Percentiles rank a stretch among this genome's conserved stretches.
Evolutionary conservation across 1,140 invertebrate species (phyloP).

Genomic region (Drosophila pectinifera): DNA sequence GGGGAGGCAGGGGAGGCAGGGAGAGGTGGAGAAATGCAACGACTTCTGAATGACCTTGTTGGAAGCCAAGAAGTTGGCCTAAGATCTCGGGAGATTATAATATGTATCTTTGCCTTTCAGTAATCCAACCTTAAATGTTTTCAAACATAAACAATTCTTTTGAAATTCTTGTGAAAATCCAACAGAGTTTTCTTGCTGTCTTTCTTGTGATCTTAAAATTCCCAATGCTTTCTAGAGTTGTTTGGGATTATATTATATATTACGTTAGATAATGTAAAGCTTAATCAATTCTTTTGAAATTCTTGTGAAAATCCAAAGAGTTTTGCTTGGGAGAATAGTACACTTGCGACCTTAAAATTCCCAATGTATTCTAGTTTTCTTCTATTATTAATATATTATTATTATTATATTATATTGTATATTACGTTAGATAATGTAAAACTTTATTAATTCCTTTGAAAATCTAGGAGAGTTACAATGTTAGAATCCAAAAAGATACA

Average conservation of each 20-base stretch:
- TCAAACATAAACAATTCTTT: not conserved
- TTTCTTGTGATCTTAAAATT: not conserved
- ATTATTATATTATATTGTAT: not conserved
- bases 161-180: not conserved
- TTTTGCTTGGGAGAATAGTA: too few relatives aligned
- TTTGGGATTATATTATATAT: too few relatives aligned
- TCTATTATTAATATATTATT: not conserved
- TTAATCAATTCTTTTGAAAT: too few relatives aligned
- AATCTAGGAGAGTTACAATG: too few relatives aligned
- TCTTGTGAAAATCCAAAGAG: too few relatives aligned
- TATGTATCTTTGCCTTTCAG: not conserved
- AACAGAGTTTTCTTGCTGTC: not conserved
- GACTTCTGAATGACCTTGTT: slow-evolving; percentile 25
- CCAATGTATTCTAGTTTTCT: too few relatives aligned
- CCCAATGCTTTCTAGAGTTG: not conserved
- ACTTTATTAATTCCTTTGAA: too few relatives aligned
- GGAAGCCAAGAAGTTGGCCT: not conserved
- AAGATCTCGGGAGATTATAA: not conserved
- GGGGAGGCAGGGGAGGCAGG: not conserved
- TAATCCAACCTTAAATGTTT: not conserved
- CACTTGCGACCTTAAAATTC: too few relatives aligned
- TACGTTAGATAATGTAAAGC: too few relatives aligned
- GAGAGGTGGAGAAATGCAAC: slow-evolving; percentile 8
- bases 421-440: too few relatives aligned
- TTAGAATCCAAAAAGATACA: slow-evolving; percentile 1